These are phyloP conservation scores for Larimichthys polyactis DNA, from an alignment of 2,113 vertebrate genomes.

Conservation along the genomic window DNA sequence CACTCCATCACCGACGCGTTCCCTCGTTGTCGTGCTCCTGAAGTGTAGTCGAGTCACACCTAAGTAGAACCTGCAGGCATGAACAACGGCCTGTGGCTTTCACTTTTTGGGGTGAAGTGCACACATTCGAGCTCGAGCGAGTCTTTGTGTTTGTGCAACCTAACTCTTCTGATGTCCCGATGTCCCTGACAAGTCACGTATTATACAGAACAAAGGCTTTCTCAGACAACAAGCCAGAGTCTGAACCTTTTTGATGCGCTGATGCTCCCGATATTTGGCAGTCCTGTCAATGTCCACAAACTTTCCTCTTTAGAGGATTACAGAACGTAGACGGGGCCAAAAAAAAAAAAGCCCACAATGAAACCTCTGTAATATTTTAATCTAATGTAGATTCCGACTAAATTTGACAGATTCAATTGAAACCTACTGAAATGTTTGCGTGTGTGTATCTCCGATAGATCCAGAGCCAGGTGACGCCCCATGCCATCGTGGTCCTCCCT, in stretches of 20 bases:
- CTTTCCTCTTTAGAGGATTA: slow-evolving; percentile 41
- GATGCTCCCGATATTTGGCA: slow-evolving; percentile 15
- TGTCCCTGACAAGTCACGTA: background rate
- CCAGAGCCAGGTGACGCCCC: slow-evolving; percentile 95
- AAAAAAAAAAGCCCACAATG: slow-evolving; percentile 12
- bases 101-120: background rate
- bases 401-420: slow-evolving; percentile 35
- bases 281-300: slow-evolving; percentile 9
- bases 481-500: slow-evolving; percentile 97
- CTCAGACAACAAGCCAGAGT: slow-evolving; percentile 5
- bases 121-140: background rate
- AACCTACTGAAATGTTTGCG: slow-evolving; percentile 14
- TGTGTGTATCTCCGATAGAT: slow-evolving; percentile 83
- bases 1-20: slow-evolving; percentile 11
- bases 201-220: slow-evolving; percentile 1
- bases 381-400: slow-evolving; percentile 25
- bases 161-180: background rate
- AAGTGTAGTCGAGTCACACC: slow-evolving; percentile 12
- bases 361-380: slow-evolving; percentile 33
- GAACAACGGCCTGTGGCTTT: slow-evolving; percentile 7
- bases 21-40: slow-evolving; percentile 3
- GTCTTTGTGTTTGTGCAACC: background rate
- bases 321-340: background rate
- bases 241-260: slow-evolving; percentile 10
- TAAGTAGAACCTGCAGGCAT: background rate